A percentile compares a stretch with the other conserved stretches of the same genome.
These are phyloP conservation scores for Stratiomys singularior DNA, from an alignment of 2,888 invertebrate species.

Conservation along the genomic window DNA sequence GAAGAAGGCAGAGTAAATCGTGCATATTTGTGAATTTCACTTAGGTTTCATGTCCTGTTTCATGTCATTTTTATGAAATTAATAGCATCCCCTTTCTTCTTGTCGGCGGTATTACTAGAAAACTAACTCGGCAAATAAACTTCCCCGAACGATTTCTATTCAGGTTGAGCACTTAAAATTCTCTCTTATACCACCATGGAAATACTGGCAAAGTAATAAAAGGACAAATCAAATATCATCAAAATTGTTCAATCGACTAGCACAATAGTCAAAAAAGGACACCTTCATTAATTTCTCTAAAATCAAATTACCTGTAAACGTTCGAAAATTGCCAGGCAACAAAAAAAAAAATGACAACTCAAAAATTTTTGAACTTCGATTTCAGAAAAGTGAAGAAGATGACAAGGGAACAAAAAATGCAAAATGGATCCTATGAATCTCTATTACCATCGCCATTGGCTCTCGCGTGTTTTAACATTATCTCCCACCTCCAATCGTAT, in stretches of 20 bases:
- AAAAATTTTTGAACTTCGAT: background rate
- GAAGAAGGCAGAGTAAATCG: too few species aligned
- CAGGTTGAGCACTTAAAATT: too few species aligned
- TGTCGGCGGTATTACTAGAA: too few species aligned
- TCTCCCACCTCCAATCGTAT: background rate
- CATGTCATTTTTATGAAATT: too few species aligned
- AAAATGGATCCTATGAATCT: background rate
- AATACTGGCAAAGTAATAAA: too few species aligned
- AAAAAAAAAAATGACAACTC: background rate
- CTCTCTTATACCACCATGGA: too few species aligned
- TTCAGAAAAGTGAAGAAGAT: background rate
- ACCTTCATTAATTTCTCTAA: conserved; percentile 19
- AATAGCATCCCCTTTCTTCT: too few species aligned
- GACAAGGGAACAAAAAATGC: background rate
- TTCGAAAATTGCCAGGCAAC: background rate
- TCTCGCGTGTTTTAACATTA: background rate
- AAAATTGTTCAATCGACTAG: conserved; percentile 4
- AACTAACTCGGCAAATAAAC: too few species aligned
- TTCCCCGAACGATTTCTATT: too few species aligned
- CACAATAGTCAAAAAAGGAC: background rate
- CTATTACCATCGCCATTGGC: background rate
- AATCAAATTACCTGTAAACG: conserved; percentile 32
- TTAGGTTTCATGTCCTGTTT: too few species aligned
- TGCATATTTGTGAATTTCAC: too few species aligned
- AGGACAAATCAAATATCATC: background rate